These are phyloP conservation scores for Leucoraja ocellata DNA, from an alignment of 2,797 vertebrate species.

Conservation along the genomic window DNA sequence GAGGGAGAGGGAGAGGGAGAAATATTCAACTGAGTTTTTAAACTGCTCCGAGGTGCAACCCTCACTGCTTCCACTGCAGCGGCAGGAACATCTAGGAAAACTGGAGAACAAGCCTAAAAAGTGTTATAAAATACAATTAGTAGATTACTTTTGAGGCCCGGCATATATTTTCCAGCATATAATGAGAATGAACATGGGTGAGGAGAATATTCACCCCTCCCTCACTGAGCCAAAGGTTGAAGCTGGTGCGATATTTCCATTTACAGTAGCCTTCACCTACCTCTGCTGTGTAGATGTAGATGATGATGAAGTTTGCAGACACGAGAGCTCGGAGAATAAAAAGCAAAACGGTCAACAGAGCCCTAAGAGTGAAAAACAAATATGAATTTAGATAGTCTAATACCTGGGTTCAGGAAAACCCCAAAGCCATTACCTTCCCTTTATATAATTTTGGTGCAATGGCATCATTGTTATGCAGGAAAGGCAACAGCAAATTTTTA, in stretches of 20 bases:
- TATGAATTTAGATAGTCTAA: background rate
- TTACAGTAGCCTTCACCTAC: slow-evolving; percentile 51
- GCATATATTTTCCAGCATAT: background rate
- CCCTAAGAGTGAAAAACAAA: slow-evolving; percentile 49
- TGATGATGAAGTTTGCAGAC: slow-evolving; percentile 86
- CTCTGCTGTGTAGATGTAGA: slow-evolving; percentile 95
- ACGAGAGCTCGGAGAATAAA: slow-evolving; percentile 82
- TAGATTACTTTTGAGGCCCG: background rate
- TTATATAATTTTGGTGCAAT: background rate
- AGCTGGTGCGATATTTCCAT: background rate
- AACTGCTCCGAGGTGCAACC: background rate
- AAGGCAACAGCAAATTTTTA: background rate
- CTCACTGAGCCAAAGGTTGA: background rate
- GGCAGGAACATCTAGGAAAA: background rate
- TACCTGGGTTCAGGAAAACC: background rate
- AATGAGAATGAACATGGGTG: background rate
- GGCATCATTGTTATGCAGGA: background rate
- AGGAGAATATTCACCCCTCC: background rate
- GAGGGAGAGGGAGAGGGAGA: too few relatives aligned
- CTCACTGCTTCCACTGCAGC: background rate
- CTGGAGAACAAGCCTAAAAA: background rate
- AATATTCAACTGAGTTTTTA: background rate
- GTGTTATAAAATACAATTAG: background rate
- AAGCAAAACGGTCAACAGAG: slow-evolving; percentile 71
- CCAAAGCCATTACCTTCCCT: background rate